Base-by-base conservation (phyloP, 1,140 invertebrate species). In the Episyrphus balteatus region DNA sequence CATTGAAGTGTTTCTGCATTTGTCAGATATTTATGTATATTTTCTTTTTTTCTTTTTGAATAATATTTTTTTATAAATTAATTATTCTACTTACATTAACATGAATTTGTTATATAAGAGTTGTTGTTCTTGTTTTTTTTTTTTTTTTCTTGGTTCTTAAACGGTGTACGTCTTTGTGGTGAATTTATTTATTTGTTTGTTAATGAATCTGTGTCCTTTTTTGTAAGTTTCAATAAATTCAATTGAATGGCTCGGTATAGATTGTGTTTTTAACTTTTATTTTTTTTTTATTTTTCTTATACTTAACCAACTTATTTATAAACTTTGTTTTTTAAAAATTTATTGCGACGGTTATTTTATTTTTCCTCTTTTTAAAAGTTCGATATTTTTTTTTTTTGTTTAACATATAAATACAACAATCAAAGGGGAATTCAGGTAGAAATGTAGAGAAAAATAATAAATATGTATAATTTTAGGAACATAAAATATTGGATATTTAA, bases 201-300 rank as follows among this genome's bases (percentile, higher is more conserved):
- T 13, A 14, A 48, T 47, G 47, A 19, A 50, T 42, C 38, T 55
- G 51, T 55, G 41, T 55, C 14, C 42, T 26, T 21, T 10, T 48
- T 37, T 46, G 40, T 50, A 43, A 26, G 21, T 60, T 17, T 42
- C 18, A 42, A 62, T 62, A 62, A 62, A 62, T 62, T 62, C 60
- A 62, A 62, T 62, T 62, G 62, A 62, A 60, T 62, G 60, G 60
- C 60, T 62, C 60, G 60, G 60, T 62, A 62, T 63, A 37, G 36
- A 14, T 37, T 14, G 36, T 37, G 51, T 56, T 62, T 26, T 26
- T 26, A 26, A 26, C 8, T 26, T 26, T 5, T 26, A 5, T 26
- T 26, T 26, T 26, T 26, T 26, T 5, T 26, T 26, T 26, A 5
- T 26, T 26, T 26, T 26, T 26, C 21, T 26, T 26, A 26, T 26